Evolutionary conservation across 2,888 invertebrate species (phyloP), one percentile per base, ranked within the genome.

Genomic region (Harpalus rubripes): DNA sequence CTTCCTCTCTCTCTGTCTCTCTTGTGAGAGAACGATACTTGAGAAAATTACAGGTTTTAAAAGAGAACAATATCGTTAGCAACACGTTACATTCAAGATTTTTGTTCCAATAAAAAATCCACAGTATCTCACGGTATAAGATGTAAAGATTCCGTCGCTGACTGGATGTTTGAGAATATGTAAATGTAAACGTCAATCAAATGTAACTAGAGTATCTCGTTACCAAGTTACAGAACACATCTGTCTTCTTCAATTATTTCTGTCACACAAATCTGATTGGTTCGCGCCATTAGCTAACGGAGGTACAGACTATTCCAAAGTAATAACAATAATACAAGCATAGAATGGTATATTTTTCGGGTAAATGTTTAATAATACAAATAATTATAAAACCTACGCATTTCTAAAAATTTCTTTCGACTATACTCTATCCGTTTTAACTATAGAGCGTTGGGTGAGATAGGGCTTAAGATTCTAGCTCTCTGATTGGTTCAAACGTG

Each of bases 21-120:
- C 41, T 8, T 41, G 15, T 41, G 26, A 10, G 7, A 4, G 22
- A 6, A 12, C 8, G 56, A 82, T 82, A 72, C 72, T 72, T 82
- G 72, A 83, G 76, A 76, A 83, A 83, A 83, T 83, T 83, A 83
- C 76, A 83, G 83, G 83, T 83, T 83, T 83, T 83, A 61, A 83
- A 61, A 39, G 76, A 74, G 83, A 83, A 83, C 83, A 83, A 83
- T 83, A 83, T 83, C 76, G 83, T 83, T 83, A 76, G 56, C 15
- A 74, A 76, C 83, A 83, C 83, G 83, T 76, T 83, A 52, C 12
- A 12, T 52, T 52, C 44, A 4, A 52, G 44, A 52, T 3, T 52
- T 52, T 52, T 12, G 4, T 6, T 41, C 16, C 65, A n/a, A n/a
- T 15, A 68, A 68, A 68, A 68, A 39, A 68, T 32, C 39, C 32